Percentiles rank a stretch among this genome's conserved stretches.
Conservation (phyloP, 2,888 invertebrate genomes). For the Conops quadrifasciatus region DNA sequence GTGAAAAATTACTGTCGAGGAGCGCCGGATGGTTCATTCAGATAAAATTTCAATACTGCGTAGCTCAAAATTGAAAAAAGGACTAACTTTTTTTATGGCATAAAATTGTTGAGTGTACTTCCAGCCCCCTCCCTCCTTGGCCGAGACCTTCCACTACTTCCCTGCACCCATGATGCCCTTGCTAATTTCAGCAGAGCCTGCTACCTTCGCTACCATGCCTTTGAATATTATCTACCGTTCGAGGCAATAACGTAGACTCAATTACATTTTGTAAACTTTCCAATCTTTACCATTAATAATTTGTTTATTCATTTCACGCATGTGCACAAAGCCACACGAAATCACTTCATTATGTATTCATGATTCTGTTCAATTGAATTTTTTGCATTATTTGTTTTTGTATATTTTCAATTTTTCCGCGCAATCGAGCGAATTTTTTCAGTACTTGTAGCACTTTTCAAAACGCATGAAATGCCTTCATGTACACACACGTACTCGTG, state of each 20-base stretch:
- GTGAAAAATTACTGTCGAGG: too few relatives aligned
- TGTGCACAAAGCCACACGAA: neutral
- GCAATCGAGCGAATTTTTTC: constrained; percentile 16
- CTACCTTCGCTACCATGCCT: neutral
- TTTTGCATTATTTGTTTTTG: constrained; percentile 14
- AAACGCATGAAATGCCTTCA: neutral
- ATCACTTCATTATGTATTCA: constrained; percentile 30
- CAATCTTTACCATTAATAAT: constrained; percentile 59
- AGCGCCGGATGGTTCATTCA: too few relatives aligned
- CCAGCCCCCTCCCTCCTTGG: neutral
- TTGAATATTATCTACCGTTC: too few relatives aligned
- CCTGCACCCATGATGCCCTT: neutral
- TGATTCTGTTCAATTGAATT: constrained; percentile 20
- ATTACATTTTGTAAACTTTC: constrained; percentile 62
- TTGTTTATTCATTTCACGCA: constrained; percentile 51
- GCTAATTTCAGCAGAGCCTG: neutral
- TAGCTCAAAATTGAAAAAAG: too few relatives aligned
- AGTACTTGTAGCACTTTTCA: neutral
- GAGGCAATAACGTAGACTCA: constrained; percentile 46
- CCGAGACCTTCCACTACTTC: neutral
- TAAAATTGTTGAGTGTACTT: neutral
- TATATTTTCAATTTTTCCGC: constrained; percentile 17
- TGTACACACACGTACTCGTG: neutral
- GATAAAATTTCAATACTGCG: too few relatives aligned
- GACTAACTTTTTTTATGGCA: neutral